Evolutionary conservation across 2,113 vertebrate genomes (phyloP).

Genomic region (Petrocephalus microphthalmus): DNA sequence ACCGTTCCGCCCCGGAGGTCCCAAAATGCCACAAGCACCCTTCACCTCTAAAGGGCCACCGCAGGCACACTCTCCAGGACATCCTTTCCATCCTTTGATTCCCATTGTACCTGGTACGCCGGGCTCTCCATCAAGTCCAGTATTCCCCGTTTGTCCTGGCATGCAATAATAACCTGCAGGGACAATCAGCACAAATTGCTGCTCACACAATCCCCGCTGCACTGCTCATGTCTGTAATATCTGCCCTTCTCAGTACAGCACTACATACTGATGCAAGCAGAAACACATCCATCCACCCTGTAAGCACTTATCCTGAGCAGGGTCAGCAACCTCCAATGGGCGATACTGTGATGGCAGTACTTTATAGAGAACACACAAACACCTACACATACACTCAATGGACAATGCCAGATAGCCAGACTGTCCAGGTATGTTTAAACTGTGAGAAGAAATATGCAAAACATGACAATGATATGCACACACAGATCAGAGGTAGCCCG

Average conservation of each 20-base stretch:
- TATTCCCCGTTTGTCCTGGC: slow-evolving; percentile 41
- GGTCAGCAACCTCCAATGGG: not conserved
- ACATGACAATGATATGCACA: not conserved
- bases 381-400: not conserved
- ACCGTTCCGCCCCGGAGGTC: slow-evolving; percentile 53
- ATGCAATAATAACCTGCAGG: slow-evolving; percentile 50
- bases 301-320: not conserved
- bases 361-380: not conserved
- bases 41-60: not conserved
- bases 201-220: not conserved
- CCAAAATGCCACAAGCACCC: slow-evolving; percentile 45
- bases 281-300: not conserved
- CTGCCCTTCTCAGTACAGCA: not conserved
- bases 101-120: slow-evolving; percentile 41
- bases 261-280: not conserved
- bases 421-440: not conserved
- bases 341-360: not conserved
- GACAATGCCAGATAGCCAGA: not conserved
- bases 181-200: not conserved
- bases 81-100: not conserved
- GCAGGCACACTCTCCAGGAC: slow-evolving; percentile 4
- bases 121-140: slow-evolving; percentile 40
- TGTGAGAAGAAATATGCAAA: not conserved
- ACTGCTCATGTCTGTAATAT: not conserved
- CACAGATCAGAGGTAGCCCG: not conserved